Percentiles rank a stretch among this genome's conserved stretches.
These are phyloP conservation scores for Anableps anableps DNA, from an alignment of 2,797 vertebrate genomes.

Conservation along the genomic window DNA sequence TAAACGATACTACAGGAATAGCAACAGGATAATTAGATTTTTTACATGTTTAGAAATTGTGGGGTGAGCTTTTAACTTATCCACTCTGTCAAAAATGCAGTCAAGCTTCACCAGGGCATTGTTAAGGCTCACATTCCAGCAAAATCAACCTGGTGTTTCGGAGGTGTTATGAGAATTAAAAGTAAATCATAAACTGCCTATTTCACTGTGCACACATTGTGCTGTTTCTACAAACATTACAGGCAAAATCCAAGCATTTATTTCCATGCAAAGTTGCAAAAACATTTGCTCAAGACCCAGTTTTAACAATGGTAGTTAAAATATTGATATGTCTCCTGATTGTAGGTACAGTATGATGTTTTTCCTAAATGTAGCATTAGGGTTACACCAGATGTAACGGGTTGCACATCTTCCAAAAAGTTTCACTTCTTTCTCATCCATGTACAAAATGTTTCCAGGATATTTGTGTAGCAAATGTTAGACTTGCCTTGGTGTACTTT, in stretches of 20 bases:
- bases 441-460: neutral
- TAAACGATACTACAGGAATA: neutral
- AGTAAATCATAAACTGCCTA: neutral
- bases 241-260: neutral
- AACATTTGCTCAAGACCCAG: neutral
- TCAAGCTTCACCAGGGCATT: neutral
- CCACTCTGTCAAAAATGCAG: neutral
- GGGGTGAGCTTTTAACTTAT: neutral
- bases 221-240: neutral
- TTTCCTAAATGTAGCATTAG: neutral
- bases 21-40: neutral
- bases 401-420: neutral
- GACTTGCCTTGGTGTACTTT: neutral
- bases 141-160: neutral
- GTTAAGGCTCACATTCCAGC: neutral
- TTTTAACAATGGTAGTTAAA: neutral
- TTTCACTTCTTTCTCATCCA: neutral
- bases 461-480: neutral
- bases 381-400: neutral
- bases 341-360: neutral
- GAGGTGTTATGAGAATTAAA: neutral
- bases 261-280: neutral
- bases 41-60: neutral
- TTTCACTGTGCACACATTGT: neutral
- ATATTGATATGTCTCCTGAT: neutral